phyloP scores from a whole-genome alignment of 2,888 invertebrate genomes.

The Platerodrilus igneus region DNA sequence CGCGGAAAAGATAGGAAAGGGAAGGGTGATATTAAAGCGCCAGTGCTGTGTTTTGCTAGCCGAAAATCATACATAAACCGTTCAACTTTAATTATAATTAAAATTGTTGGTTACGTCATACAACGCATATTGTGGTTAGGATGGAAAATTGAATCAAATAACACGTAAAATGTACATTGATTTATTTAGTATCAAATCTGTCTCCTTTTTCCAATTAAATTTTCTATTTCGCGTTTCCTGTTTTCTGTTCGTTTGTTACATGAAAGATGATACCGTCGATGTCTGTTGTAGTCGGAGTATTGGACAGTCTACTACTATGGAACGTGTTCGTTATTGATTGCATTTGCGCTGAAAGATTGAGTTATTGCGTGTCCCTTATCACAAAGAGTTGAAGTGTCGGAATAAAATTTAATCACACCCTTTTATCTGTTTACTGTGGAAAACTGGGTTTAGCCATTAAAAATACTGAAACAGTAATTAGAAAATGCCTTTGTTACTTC shows the following conservation, averaged over 20 bases:
- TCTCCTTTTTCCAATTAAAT: constrained; percentile 26
- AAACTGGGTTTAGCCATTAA: no score
- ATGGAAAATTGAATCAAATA: no score
- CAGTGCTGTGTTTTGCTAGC: no score
- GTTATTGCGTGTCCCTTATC: constrained; percentile 17
- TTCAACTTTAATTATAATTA: no score
- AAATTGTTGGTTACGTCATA: no score
- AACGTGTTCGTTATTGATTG: constrained; percentile 18
- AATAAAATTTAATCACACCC: constrained; percentile 15
- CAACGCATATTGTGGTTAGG: no score
- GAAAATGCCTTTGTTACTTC: no score
- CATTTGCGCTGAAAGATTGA: constrained; percentile 19
- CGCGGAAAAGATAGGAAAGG: no score
- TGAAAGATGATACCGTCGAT: constrained; percentile 19
- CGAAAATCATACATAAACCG: no score
- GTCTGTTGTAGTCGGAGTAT: constrained; percentile 17
- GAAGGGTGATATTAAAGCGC: no score
- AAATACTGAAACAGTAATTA: no score
- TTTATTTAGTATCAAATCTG: constrained; percentile 28
- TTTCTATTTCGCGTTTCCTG: constrained; percentile 17
- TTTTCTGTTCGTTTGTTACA: constrained; percentile 15
- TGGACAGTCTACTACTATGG: constrained; percentile 17
- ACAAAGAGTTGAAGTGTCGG: constrained; percentile 14
- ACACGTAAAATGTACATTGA: constrained; percentile 25
- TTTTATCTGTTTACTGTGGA: constrained; percentile 11